phyloP scores from a whole-genome alignment of 2,888 invertebrate genomes.

The Escarpia spicata region DNA sequence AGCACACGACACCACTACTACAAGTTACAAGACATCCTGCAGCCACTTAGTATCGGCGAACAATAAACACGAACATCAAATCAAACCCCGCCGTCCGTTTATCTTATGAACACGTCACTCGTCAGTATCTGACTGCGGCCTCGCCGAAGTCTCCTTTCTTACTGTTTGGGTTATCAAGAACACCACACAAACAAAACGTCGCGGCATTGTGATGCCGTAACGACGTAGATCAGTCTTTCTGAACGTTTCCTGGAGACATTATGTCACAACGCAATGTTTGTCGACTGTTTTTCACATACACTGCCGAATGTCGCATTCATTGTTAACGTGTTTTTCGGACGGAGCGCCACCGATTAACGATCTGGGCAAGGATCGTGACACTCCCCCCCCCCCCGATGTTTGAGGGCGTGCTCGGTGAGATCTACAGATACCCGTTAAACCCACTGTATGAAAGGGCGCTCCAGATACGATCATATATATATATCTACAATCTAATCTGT shows the following conservation, averaged over 20 bases:
- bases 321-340: neutral
- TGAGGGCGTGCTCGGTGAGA: neutral
- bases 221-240: neutral
- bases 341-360: neutral
- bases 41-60: neutral
- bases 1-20: no score
- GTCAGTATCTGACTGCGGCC: neutral
- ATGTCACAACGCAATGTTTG: neutral
- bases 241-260: neutral
- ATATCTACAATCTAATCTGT: neutral
- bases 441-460: neutral
- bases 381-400: neutral
- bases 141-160: neutral
- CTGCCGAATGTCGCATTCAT: neutral
- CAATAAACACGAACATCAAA: constrained; percentile 3
- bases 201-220: neutral
- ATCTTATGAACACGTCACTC: neutral
- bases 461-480: neutral
- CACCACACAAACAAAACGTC: neutral
- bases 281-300: neutral
- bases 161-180: constrained; percentile 8
- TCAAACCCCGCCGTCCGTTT: neutral
- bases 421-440: neutral
- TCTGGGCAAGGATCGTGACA: neutral
- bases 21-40: neutral